Evolutionary conservation across 2,113 vertebrate genomes (phyloP).

Genomic region (Coreoperca whiteheadi): DNA sequence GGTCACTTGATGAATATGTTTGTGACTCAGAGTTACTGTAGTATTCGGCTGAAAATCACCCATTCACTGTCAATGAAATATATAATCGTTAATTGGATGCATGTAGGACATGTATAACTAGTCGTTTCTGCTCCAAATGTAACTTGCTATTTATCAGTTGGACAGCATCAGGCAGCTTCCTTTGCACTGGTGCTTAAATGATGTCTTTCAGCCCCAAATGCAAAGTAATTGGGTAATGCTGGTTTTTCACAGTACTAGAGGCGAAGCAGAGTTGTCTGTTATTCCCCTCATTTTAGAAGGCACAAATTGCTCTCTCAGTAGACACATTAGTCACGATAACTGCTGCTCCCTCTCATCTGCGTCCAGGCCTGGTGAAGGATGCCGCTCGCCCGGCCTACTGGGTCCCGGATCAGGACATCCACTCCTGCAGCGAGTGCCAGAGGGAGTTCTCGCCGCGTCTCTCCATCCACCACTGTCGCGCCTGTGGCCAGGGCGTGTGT

Average conservation of each 20-base stretch:
- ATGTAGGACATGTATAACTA: background rate
- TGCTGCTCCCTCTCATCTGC: background rate
- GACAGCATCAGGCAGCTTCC: too few relatives aligned
- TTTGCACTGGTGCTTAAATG: too few relatives aligned
- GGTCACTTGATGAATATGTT: background rate
- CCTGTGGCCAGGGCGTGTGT: constrained; percentile 98
- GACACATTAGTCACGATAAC: background rate
- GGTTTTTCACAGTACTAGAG: background rate
- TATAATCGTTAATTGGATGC: background rate
- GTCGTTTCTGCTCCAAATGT: too few relatives aligned
- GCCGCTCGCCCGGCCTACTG: constrained; percentile 96
- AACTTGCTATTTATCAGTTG: too few relatives aligned
- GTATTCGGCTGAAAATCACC: background rate
- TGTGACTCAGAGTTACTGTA: background rate
- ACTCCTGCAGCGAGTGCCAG: constrained; percentile 91
- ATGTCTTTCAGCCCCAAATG: too few relatives aligned
- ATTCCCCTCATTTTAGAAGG: background rate
- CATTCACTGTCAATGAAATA: too few relatives aligned
- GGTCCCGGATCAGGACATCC: constrained; percentile 98
- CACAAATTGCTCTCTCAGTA: background rate
- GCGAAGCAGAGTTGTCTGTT: background rate
- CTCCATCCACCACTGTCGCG: constrained; percentile 98
- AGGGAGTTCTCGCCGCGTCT: constrained; percentile 92
- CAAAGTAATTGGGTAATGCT: too few relatives aligned
- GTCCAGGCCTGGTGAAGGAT: constrained; percentile 93